A percentile compares a stretch with the other conserved stretches of the same genome.
Evolutionary conservation across 1,140 invertebrate genomes (phyloP).

Genomic region (Pemphigus obesinymphae): DNA sequence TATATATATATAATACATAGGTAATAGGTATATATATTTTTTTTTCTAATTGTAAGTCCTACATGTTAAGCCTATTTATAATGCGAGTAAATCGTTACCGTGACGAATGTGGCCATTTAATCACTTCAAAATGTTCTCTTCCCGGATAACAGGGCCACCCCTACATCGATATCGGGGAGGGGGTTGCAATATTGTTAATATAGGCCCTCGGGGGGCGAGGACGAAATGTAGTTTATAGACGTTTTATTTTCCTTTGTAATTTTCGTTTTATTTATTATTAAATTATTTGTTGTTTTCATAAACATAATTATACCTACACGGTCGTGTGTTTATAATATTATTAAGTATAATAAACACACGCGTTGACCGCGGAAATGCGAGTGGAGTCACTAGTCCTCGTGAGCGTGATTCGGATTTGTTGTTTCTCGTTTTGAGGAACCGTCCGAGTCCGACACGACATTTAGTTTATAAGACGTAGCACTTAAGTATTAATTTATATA

Average conservation of each 20-base stretch:
- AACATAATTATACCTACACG: not conserved
- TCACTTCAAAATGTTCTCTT: not conserved
- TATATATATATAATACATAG: too few species aligned
- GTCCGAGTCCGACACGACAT: conserved; percentile 16
- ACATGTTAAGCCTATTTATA: conserved; percentile 1
- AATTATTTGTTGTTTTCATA: not conserved
- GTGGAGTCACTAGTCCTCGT: conserved; percentile 34
- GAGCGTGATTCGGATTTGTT: conserved; percentile 25
- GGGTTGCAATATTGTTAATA: not conserved
- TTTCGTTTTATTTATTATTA: not conserved
- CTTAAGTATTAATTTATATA: not conserved
- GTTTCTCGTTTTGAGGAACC: conserved; percentile 13
- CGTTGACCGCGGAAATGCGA: not conserved
- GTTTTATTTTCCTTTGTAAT: not conserved
- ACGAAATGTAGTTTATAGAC: conserved; percentile 1
- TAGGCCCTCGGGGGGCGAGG: not conserved
- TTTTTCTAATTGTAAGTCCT: not conserved
- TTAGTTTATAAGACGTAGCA: conserved; percentile 14
- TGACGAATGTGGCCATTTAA: conserved; percentile 32
- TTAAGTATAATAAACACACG: too few species aligned
- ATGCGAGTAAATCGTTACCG: conserved; percentile 34
- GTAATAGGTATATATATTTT: too few species aligned
- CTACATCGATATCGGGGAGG: not conserved
- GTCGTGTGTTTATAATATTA: not conserved
- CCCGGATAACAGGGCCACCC: not conserved